These are phyloP conservation scores for Hypolimnas misippus DNA, from an alignment of 2,888 invertebrate genomes.

Conservation along the genomic window DNA sequence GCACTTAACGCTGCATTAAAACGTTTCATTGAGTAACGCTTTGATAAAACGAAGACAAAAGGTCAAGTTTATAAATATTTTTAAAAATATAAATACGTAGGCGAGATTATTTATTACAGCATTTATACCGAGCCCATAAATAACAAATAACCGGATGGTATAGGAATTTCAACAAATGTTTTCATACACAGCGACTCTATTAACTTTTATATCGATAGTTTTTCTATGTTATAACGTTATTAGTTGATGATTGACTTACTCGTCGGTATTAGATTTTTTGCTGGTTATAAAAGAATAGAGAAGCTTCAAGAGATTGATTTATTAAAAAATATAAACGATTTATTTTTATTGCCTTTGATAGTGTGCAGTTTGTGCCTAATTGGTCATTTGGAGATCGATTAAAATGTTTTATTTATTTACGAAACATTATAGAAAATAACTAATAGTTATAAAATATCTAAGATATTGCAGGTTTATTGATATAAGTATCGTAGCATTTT, in stretches of 20 bases:
- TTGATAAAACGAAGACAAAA: slow-evolving; percentile 62
- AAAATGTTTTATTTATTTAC: neutral
- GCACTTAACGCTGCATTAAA: slow-evolving; percentile 62
- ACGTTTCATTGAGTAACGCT: slow-evolving; percentile 65
- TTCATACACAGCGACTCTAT: slow-evolving; percentile 36
- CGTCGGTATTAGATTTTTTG: slow-evolving; percentile 9
- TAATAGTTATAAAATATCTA: neutral
- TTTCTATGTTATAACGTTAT: slow-evolving; percentile 27
- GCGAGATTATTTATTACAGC: slow-evolving; percentile 48
- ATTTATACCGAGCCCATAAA: slow-evolving; percentile 44
- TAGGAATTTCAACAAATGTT: slow-evolving; percentile 37
- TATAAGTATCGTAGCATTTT: too few species aligned
- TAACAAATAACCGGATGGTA: slow-evolving; percentile 41
- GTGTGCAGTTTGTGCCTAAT: neutral
- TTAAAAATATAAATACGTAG: slow-evolving; percentile 45
- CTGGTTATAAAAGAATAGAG: slow-evolving; percentile 4
- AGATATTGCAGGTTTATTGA: too few species aligned
- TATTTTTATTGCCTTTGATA: neutral
- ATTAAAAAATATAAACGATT: slow-evolving; percentile 1
- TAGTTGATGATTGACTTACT: slow-evolving; percentile 22
- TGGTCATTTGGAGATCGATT: neutral
- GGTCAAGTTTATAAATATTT: slow-evolving; percentile 58
- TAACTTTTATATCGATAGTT: slow-evolving; percentile 32
- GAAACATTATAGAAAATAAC: neutral
- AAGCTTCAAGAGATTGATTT: slow-evolving; percentile 2